These are phyloP conservation scores for Misgurnus mizolepis DNA, from an alignment of 2,113 vertebrate species.

Conservation along the genomic window DNA sequence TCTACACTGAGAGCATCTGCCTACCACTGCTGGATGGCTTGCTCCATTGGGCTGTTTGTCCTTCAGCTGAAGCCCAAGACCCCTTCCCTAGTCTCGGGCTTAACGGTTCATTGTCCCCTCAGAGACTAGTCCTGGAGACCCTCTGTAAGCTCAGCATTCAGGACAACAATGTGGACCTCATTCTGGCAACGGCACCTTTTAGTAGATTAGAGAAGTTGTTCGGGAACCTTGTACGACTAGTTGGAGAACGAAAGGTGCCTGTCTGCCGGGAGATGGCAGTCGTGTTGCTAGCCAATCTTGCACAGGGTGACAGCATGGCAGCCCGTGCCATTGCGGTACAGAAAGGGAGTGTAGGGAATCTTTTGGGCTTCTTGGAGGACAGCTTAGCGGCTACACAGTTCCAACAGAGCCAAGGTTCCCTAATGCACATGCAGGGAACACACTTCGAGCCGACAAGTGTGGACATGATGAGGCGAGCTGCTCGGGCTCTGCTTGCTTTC, in stretches of 20 bases:
- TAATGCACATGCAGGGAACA: constrained; percentile 93
- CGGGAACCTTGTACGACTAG: constrained; percentile 93
- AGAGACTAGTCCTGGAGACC: constrained; percentile 98
- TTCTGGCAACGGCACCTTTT: constrained; percentile 95
- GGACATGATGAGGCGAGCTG: constrained; percentile 99
- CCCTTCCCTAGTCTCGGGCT: constrained; percentile 94
- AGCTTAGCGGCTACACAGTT: constrained; percentile 97
- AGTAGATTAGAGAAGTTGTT: constrained; percentile 95
- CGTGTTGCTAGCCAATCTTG: constrained; percentile 96
- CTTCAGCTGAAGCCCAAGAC: constrained; percentile 97
- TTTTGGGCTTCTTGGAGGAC: constrained; percentile 97
- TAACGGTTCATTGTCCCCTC: constrained; percentile 93
- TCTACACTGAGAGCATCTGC: constrained; percentile 97
- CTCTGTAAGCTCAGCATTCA: constrained; percentile 99
- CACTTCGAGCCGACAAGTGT: constrained; percentile 97
- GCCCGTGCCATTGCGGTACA: constrained; percentile 95
- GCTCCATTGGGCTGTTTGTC: constrained; percentile 98
- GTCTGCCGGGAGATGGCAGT: constrained; percentile 99
- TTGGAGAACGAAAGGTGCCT: constrained; percentile 95
- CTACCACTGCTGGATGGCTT: constrained; percentile 95
- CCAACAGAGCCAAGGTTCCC: constrained; percentile 93
- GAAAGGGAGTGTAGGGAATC: constrained; percentile 96
- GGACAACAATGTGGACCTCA: constrained; percentile 99
- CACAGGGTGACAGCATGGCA: constrained; percentile 95
- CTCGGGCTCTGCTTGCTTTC: constrained; percentile 93